Percentiles rank a stretch among this genome's conserved stretches.
phyloP scores from a whole-genome alignment of 2,113 vertebrate species.

The Dendropsophus ebraccatus region DNA sequence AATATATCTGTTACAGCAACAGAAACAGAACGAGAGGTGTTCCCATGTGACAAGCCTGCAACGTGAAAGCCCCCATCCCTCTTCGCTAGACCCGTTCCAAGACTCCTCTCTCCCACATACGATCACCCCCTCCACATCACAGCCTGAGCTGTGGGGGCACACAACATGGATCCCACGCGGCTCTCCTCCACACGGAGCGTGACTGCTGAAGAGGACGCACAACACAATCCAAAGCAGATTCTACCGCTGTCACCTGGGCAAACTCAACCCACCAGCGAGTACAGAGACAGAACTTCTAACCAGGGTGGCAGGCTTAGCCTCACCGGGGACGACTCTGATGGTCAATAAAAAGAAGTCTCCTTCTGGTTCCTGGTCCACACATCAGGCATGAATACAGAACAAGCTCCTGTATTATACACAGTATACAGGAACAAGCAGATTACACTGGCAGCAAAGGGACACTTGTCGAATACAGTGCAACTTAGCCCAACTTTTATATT shows the following conservation, averaged over 20 bases:
- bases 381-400: background rate
- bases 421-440: no score
- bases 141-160: conserved; percentile 45
- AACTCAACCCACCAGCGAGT: background rate
- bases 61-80: background rate
- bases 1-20: background rate
- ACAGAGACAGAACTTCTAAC: background rate
- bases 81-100: background rate
- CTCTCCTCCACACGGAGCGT: conserved; percentile 48
- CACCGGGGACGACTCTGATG: no score
- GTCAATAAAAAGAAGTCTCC: no score
- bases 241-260: background rate
- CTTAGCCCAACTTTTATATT: no score
- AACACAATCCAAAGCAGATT: background rate
- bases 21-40: background rate
- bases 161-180: conserved; percentile 46
- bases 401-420: background rate
- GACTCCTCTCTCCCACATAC: conserved; percentile 26
- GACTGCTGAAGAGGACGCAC: conserved; percentile 11
- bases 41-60: background rate
- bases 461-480: no score
- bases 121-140: conserved; percentile 32
- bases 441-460: no score
- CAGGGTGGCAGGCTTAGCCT: no score
- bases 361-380: background rate